Conservation (phyloP, 2,888 invertebrate species). For the Plagiodera versicolora region DNA sequence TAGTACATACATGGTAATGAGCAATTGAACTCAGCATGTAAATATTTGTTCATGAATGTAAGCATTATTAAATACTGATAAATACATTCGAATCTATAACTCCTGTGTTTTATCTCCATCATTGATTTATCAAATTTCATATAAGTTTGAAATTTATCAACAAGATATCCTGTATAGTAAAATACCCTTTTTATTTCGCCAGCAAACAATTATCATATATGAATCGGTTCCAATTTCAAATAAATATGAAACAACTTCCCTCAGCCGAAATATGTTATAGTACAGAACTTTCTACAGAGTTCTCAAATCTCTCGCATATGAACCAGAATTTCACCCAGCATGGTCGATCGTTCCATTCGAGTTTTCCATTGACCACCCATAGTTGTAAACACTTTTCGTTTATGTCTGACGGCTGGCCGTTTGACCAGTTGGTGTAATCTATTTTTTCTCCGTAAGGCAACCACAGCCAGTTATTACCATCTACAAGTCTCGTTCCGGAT, state of each 20-base stretch:
- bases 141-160: too few relatives aligned
- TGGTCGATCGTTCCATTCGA: slow-evolving; percentile 13
- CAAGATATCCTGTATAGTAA: too few relatives aligned
- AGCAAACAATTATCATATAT: too few relatives aligned
- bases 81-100: neutral
- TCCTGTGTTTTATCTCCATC: too few relatives aligned
- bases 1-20: neutral
- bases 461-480: slow-evolving; percentile 10
- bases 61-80: neutral
- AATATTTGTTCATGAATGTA: neutral
- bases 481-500: slow-evolving; percentile 7
- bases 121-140: too few relatives aligned
- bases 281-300: neutral
- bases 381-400: slow-evolving; percentile 12
- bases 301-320: slow-evolving; percentile 16
- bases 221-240: too few relatives aligned
- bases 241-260: too few relatives aligned
- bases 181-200: too few relatives aligned
- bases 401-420: slow-evolving; percentile 4
- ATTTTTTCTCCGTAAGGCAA: slow-evolving; percentile 5
- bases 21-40: neutral
- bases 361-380: neutral
- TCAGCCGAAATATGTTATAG: too few relatives aligned
- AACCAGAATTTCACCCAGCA: slow-evolving; percentile 7
- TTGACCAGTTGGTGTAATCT: slow-evolving; percentile 13